Base-by-base conservation (phyloP, 2,888 invertebrate genomes). In the Oxytorus armatus region DNA sequence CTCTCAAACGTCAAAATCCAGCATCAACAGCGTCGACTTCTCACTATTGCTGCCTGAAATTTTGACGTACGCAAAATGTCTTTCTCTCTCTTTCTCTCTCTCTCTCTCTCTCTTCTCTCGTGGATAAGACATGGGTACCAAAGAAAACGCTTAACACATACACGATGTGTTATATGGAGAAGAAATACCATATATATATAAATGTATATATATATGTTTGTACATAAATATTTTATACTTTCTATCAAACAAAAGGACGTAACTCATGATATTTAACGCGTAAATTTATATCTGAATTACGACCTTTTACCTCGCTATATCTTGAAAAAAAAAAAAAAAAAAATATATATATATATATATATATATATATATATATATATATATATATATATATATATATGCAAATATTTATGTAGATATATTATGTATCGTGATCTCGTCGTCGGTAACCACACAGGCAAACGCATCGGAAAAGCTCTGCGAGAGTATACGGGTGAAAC, bases 71-170 rank as follows among this genome's bases (percentile, higher is more conserved):
- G 73, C 53, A 11, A 10, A 59, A 59, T 53, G 44, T 55, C 39
- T 66, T 66, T 75, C 59, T 14, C n/a, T n/a, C n/a, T n/a, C n/a
- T n/a, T 65, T 49, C 65, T 42, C 66, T 3, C 11, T n/a, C n/a
- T n/a, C n/a, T n/a, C n/a, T n/a, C n/a, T n/a, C n/a, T n/a, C n/a
- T n/a, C n/a, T 65, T 49, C 65, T 42, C 66, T 3, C 11, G 55
- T n/a, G 44, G 55, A 29, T 47, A 55, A 36, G n/a, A 44, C 33
- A 65, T 25, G n/a, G n/a, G n/a, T 16, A 47, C 47, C 11, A 47
- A 16, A 1, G 55, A 25, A 65, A 65, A 36, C 65, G 65, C 74
- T 74, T 65, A 55, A 72, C 16, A 11, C 51, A 53, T 0, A 25
- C 51, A 25, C 51, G 51, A 25, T 25, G 11, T 23, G 51, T 25